A percentile compares a stretch with the other conserved stretches of the same genome.
Evolutionary conservation across 2,113 vertebrate genomes (phyloP).

Genomic region (Theristicus caerulescens): DNA sequence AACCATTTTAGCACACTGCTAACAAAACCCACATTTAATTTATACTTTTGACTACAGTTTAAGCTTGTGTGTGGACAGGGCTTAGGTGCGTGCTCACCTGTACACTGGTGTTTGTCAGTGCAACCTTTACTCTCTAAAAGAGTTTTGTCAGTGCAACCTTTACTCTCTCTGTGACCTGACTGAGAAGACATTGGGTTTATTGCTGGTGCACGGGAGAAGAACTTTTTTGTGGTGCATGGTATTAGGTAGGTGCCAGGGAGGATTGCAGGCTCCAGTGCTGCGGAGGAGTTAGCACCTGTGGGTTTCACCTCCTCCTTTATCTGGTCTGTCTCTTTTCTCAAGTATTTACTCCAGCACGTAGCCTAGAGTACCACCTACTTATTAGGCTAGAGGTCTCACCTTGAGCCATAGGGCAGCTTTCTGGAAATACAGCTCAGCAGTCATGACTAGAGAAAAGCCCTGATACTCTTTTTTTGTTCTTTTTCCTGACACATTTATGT

Average conservation of each 20-base stretch:
- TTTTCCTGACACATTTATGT: background rate
- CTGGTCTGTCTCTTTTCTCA: background rate
- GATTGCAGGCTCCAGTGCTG: background rate
- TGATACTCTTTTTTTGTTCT: background rate
- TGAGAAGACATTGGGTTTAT: background rate
- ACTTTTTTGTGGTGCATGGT: background rate
- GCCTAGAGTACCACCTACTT: background rate
- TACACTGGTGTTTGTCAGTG: background rate
- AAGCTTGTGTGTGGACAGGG: background rate
- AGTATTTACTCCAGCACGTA: background rate
- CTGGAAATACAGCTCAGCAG: background rate
- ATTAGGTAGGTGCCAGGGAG: background rate
- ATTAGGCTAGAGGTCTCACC: background rate
- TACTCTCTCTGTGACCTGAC: background rate
- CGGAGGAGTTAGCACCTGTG: background rate
- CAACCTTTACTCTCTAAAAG: background rate
- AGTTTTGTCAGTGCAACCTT: background rate
- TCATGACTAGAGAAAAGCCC: background rate
- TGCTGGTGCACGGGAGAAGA: background rate
- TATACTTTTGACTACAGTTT: background rate
- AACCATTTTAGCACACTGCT: background rate
- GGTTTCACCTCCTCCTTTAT: background rate
- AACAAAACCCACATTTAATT: background rate
- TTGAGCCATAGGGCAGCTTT: background rate
- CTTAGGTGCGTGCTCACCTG: background rate